Conservation (phyloP, 2,113 vertebrate genomes). For the Oncorhynchus gorbuscha region DNA sequence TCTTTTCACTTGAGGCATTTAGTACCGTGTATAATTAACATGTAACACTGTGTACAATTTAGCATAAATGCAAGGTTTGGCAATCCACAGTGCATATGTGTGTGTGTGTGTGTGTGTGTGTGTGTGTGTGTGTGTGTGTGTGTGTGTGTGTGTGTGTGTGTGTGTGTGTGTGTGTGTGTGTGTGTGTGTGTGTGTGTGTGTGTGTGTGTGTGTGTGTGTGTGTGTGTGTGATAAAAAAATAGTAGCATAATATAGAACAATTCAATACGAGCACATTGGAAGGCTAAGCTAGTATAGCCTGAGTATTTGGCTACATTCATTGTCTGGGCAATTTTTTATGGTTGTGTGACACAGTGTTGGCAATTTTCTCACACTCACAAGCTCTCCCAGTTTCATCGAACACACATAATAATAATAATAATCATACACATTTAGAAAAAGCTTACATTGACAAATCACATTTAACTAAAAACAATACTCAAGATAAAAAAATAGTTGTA, state of each 20-base stretch:
- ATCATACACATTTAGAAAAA: slow-evolving; percentile 48
- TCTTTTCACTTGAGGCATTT: slow-evolving; percentile 1
- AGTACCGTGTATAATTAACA: too few species aligned
- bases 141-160: slow-evolving; percentile 17
- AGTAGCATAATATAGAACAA: slow-evolving; percentile 72
- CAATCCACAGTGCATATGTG: slow-evolving; percentile 52
- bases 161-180: slow-evolving; percentile 9
- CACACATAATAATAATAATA: slow-evolving; percentile 43
- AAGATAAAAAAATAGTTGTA: slow-evolving; percentile 70
- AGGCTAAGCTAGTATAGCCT: slow-evolving; percentile 64
- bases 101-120: slow-evolving; percentile 6
- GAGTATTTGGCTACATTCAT: slow-evolving; percentile 76
- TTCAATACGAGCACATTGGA: slow-evolving; percentile 71
- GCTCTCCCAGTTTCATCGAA: slow-evolving; percentile 31
- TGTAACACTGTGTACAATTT: slow-evolving; percentile 13
- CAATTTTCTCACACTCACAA: slow-evolving; percentile 53
- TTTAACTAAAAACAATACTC: slow-evolving; percentile 56
- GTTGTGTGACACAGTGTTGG: slow-evolving; percentile 71
- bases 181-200: slow-evolving; percentile 7
- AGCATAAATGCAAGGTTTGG: slow-evolving; percentile 43
- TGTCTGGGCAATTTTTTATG: slow-evolving; percentile 62
- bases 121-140: slow-evolving; percentile 15
- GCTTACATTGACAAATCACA: slow-evolving; percentile 54
- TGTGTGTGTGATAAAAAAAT: slow-evolving; percentile 66
- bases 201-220: slow-evolving; percentile 15